These are phyloP conservation scores for Nycticebus coucang DNA, from an alignment of 2,113 vertebrate species.

Conservation along the genomic window DNA sequence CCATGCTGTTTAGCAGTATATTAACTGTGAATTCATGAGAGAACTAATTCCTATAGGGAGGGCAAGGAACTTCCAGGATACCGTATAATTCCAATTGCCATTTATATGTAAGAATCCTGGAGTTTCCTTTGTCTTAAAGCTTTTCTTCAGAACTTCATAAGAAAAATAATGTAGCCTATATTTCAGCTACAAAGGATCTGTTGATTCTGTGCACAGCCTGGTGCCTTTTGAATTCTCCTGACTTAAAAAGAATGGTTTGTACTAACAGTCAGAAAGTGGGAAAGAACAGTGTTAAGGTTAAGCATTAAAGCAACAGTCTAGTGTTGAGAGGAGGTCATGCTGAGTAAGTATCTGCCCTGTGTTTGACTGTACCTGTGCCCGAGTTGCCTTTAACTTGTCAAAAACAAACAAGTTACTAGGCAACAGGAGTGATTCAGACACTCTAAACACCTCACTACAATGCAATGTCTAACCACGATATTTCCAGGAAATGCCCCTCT, in stretches of 20 bases:
- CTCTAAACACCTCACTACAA: not conserved
- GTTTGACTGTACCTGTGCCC: conserved; percentile 36
- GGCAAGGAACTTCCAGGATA: not conserved
- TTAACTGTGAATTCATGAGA: not conserved
- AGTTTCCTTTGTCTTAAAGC: not conserved
- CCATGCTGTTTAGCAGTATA: not conserved
- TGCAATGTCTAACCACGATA: conserved; percentile 10
- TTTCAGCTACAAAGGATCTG: not conserved
- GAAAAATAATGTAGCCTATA: not conserved
- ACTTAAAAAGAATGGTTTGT: not conserved
- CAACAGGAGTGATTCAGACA: conserved; percentile 45
- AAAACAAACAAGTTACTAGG: conserved; percentile 56
- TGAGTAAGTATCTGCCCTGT: not conserved
- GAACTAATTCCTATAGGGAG: not conserved
- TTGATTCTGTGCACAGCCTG: not conserved
- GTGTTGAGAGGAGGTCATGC: not conserved
- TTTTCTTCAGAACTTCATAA: not conserved
- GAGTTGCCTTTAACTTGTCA: not conserved
- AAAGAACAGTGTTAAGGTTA: not conserved
- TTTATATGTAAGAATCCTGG: not conserved
- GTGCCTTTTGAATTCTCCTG: not conserved
- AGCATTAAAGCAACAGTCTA: not conserved
- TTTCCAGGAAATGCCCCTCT: conserved; percentile 70
- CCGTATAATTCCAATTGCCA: not conserved
- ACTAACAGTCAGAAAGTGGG: not conserved